These are phyloP conservation scores for Armadillidium nasatum DNA, from an alignment of 1,140 invertebrate genomes.

Conservation along the genomic window DNA sequence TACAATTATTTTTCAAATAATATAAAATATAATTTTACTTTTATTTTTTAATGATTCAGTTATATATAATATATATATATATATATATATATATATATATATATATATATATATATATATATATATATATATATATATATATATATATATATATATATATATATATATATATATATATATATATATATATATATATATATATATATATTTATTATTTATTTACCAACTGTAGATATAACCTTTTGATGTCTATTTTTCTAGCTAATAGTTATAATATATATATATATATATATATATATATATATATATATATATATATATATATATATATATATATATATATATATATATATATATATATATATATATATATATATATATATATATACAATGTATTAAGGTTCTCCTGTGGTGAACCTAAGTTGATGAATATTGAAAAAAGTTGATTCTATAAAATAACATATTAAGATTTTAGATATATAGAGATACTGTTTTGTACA, in stretches of 20 bases:
- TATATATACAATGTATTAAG: not conserved
- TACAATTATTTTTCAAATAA: not conserved
- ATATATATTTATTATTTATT: not conserved
- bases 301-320: slow-evolving; percentile 20
- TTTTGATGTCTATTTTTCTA: slow-evolving; percentile 19
- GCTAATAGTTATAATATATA: not conserved
- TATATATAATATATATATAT: not conserved
- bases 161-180: too few species aligned
- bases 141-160: not conserved
- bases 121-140: slow-evolving; percentile 16
- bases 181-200: too few species aligned
- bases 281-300: not conserved
- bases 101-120: slow-evolving; percentile 21
- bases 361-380: slow-evolving; percentile 24
- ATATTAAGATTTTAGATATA: not conserved
- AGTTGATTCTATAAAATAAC: not conserved
- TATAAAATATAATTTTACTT: too few species aligned
- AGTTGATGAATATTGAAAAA: not conserved
- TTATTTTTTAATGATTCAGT: too few species aligned
- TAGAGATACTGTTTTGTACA: slow-evolving; percentile 2
- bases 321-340: slow-evolving; percentile 20
- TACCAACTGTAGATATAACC: slow-evolving; percentile 2
- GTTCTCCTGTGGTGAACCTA: not conserved
- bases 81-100: slow-evolving; percentile 18
- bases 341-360: slow-evolving; percentile 17